These are phyloP conservation scores for Columba livia DNA, from an alignment of 2,113 vertebrate genomes.

Conservation along the genomic window DNA sequence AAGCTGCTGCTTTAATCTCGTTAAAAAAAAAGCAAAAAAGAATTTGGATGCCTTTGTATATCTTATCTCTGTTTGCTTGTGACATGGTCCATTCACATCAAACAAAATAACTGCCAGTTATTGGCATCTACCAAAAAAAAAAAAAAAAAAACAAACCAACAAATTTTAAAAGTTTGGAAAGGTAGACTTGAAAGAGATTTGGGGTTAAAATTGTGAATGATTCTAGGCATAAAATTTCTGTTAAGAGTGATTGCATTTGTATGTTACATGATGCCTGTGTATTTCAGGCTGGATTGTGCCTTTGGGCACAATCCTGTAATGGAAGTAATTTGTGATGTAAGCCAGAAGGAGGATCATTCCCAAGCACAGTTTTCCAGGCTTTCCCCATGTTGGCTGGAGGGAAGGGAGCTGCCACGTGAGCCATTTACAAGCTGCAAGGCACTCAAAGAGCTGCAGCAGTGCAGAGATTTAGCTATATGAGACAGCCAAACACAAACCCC, in stretches of 20 bases:
- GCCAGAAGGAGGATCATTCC: not conserved
- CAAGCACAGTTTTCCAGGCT: not conserved
- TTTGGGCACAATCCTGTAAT: slow-evolving; percentile 1
- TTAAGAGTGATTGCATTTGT: not conserved
- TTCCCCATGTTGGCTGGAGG: not conserved
- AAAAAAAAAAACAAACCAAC: not conserved
- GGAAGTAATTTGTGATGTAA: not conserved
- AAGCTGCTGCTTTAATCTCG: not conserved
- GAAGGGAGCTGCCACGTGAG: not conserved
- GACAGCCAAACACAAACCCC: not conserved
- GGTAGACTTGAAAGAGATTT: not conserved
- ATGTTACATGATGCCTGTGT: not conserved
- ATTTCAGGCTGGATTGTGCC: not conserved
- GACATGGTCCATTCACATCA: not conserved
- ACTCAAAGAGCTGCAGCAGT: not conserved
- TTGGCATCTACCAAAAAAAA: not conserved
- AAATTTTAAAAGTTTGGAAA: not conserved
- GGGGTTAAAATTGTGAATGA: not conserved
- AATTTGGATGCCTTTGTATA: not conserved
- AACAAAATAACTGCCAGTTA: not conserved
- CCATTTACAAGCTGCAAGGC: not conserved
- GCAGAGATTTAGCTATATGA: not conserved
- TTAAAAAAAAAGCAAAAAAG: not conserved
- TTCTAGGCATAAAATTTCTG: not conserved
- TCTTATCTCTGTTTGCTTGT: not conserved